Base-by-base conservation (phyloP, 1,140 invertebrate species). In the Drosophila quadrilineata region DNA sequence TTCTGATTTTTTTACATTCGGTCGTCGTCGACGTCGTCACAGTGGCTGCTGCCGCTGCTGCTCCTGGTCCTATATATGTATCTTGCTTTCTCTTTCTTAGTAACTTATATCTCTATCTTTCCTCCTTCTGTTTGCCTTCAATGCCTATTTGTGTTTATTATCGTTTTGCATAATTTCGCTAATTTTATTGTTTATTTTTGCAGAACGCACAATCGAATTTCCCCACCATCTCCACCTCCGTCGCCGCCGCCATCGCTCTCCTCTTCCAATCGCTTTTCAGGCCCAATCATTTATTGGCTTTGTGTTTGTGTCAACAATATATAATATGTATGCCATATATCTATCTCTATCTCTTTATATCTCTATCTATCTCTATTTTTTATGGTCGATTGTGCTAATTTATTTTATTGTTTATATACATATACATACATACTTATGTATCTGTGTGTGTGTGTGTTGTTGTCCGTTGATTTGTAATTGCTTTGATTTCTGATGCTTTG, bases 351-450 rank as follows among this genome's bases (percentile, higher is more conserved):
- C 17, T 33, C 29, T 50, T 49, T 63, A 14, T 50, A 6, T 19
- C 17, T 33, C 29, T 50, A 35, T 33, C 26, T 43, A n/a, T 38
- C 35, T 38, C 9, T 50, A n/a, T 24, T 1, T 5, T 3, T 35
- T 45, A 33, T 36, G 58, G 56, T 50, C 58, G 67, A 86, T 86
- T 86, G 79, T 73, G 72, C 75, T 76, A 86, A 86, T 86, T 86
- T 86, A 70, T 80, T 86, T 86, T 75, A 86, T 86, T 75, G 79
- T n/a, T n/a, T n/a, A n/a, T n/a, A n/a, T n/a, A n/a, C n/a, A n/a
- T n/a, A n/a, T n/a, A n/a, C n/a, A n/a, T n/a, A n/a, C n/a, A n/a
- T n/a, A n/a, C n/a, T n/a, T n/a, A n/a, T n/a, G n/a, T 64, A 84
- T 66, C 71, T 67, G 40, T 16, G 41, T 41, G 8, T 19, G 2